Conservation (phyloP, 2,888 invertebrate species). For the Tethea ocularis region DNA sequence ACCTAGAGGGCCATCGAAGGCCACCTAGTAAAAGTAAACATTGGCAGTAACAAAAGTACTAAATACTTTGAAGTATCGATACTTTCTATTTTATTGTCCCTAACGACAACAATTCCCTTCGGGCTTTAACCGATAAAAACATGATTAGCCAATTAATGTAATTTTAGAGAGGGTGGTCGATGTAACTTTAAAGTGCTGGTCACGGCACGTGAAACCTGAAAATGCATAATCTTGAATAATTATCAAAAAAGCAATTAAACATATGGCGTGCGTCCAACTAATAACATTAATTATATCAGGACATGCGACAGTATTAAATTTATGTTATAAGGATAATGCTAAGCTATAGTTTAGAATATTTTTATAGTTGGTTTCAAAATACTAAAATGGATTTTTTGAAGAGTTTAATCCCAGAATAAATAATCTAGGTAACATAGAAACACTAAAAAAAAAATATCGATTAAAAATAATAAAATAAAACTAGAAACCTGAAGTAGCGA, state of each 20-base stretch:
- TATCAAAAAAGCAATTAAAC: background rate
- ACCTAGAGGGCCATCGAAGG: too few relatives aligned
- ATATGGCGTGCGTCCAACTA: slow-evolving; percentile 5
- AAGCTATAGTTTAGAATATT: background rate
- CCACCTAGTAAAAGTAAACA: too few relatives aligned
- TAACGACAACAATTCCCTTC: too few relatives aligned
- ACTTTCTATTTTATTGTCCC: too few relatives aligned
- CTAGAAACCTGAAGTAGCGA: background rate
- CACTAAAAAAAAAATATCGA: background rate
- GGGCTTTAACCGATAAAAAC: too few relatives aligned
- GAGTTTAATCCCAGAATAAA: too few relatives aligned
- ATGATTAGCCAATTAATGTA: too few relatives aligned
- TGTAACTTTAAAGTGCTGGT: background rate
- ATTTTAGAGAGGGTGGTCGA: background rate
- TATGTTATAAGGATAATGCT: background rate
- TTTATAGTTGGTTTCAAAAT: too few relatives aligned
- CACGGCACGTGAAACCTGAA: background rate
- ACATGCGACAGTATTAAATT: background rate
- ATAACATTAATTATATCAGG: background rate
- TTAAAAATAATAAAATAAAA: background rate
- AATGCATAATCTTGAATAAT: slow-evolving; percentile 2
- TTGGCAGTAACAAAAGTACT: too few relatives aligned
- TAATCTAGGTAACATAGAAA: too few relatives aligned
- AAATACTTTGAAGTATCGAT: too few relatives aligned
- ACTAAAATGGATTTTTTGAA: too few relatives aligned